Percentiles rank a stretch among this genome's conserved stretches.
These are phyloP conservation scores for Gasterosteus aculeatus DNA, from an alignment of 2,113 vertebrate genomes.

Conservation along the genomic window DNA sequence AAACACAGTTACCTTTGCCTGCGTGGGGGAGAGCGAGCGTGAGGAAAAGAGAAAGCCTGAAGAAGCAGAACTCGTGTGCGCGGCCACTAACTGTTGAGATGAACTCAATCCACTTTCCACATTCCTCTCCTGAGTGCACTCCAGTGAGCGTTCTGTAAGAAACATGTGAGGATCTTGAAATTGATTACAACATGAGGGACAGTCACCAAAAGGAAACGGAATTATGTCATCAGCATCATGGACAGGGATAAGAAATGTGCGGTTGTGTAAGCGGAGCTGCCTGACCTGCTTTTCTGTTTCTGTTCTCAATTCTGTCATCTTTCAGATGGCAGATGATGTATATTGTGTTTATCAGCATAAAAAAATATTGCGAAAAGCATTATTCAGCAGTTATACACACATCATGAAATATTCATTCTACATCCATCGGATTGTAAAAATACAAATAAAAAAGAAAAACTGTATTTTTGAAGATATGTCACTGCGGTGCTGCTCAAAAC, in stretches of 20 bases:
- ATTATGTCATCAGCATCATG: neutral
- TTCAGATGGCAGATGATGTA: neutral
- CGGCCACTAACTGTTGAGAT: conserved; percentile 12
- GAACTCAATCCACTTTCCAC: conserved; percentile 13
- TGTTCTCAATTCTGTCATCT: neutral
- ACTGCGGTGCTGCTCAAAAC: no score
- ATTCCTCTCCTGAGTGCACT: neutral
- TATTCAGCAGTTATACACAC: no score
- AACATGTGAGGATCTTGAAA: neutral
- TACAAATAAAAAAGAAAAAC: no score
- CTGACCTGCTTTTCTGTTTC: neutral
- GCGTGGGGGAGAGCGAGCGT: neutral
- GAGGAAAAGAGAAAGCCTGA: neutral
- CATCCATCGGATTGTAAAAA: no score
- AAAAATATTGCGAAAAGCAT: no score
- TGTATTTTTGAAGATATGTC: no score
- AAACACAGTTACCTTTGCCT: conserved; percentile 25
- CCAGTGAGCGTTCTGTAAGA: conserved; percentile 2
- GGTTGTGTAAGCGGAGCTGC: neutral
- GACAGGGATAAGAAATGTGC: neutral
- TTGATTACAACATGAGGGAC: conserved; percentile 3
- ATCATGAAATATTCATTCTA: no score
- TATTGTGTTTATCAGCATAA: no score
- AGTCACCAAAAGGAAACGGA: conserved; percentile 12
- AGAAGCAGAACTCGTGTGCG: conserved; percentile 22